Conservation (phyloP, 2,888 invertebrate species). For the Drosophila vallismaia region DNA sequence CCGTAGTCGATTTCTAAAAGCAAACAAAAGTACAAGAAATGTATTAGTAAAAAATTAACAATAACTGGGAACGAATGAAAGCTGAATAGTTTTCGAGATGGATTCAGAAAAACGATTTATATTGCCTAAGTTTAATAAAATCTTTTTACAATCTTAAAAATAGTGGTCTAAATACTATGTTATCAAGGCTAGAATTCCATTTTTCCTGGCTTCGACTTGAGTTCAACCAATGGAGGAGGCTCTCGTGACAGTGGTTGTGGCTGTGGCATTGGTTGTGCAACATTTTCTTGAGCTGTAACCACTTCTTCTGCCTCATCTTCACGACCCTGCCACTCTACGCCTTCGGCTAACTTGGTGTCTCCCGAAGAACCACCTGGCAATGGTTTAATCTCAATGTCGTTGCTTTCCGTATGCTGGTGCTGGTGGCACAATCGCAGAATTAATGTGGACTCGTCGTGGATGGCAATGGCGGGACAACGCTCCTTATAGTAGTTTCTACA, state of each 20-base stretch:
- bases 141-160: conserved; percentile 50
- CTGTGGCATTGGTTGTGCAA: neutral
- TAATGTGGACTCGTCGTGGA: conserved; percentile 82
- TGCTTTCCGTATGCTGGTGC: conserved; percentile 82
- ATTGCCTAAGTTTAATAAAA: conserved; percentile 58
- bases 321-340: conserved; percentile 10
- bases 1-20: conserved; percentile 20
- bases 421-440: conserved; percentile 82
- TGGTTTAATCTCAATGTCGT: conserved; percentile 82
- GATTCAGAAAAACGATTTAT: conserved; percentile 52
- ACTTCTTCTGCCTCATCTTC: conserved; percentile 11
- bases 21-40: neutral
- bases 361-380: conserved; percentile 47
- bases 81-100: neutral
- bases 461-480: conserved; percentile 84
- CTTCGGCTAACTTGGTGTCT: conserved; percentile 2
- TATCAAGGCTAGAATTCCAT: conserved; percentile 46
- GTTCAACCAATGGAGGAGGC: conserved; percentile 55
- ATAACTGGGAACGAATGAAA: neutral
- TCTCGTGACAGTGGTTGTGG: neutral
- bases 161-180: conserved; percentile 29
- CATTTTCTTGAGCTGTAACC: conserved; percentile 4
- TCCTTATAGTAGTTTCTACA: conserved; percentile 84
- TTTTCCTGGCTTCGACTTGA: conserved; percentile 46
- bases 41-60: conserved; percentile 5